Percentiles rank a stretch among this genome's conserved stretches.
Conservation (phyloP, 2,888 invertebrate species). For the Carabus problematicus region DNA sequence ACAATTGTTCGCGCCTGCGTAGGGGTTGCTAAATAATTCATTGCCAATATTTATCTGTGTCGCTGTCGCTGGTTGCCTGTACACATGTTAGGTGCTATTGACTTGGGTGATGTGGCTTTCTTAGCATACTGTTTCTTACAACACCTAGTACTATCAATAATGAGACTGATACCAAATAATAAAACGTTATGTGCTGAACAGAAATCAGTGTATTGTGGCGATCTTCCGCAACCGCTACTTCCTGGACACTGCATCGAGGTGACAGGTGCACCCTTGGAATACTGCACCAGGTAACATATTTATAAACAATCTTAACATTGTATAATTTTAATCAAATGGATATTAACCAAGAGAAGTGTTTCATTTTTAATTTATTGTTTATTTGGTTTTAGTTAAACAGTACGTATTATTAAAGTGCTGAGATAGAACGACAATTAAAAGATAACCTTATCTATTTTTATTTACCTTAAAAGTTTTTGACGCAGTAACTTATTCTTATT, state of each 20-base stretch:
- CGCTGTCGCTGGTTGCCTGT: neutral
- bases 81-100: conserved; percentile 34
- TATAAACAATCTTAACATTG: no score
- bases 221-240: conserved; percentile 49
- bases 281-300: conserved; percentile 50
- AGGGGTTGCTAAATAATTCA: no score
- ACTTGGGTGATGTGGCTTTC: conserved; percentile 24
- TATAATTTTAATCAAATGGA: no score
- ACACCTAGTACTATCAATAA: neutral
- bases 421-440: no score
- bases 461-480: no score
- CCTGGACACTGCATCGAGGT: conserved; percentile 51
- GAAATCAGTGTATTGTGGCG: conserved; percentile 48
- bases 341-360: no score
- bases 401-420: no score
- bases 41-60: neutral
- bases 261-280: conserved; percentile 47
- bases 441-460: no score
- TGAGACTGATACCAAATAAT: conserved; percentile 12
- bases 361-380: no score
- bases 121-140: conserved; percentile 1
- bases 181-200: conserved; percentile 48
- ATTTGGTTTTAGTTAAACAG: no score
- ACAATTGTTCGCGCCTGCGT: conserved; percentile 5
- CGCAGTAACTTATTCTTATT: no score